These are phyloP conservation scores for Narcine bancroftii DNA, from an alignment of 2,113 vertebrate genomes.

Conservation along the genomic window DNA sequence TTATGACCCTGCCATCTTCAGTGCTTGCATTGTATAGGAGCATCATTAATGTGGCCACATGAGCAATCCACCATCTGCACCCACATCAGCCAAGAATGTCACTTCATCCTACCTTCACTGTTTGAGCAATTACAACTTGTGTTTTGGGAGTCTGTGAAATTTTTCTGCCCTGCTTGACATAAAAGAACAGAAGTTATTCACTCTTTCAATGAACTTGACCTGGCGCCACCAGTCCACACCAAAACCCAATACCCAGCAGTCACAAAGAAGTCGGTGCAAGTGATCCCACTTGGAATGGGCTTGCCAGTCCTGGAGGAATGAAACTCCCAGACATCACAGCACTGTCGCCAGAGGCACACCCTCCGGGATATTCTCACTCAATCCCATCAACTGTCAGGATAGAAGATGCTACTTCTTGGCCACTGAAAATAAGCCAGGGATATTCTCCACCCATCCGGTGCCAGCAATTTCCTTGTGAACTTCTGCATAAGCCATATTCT, in stretches of 20 bases:
- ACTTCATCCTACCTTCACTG: background rate
- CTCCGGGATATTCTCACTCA: too few relatives aligned
- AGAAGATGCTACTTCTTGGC: background rate
- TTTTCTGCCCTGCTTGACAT: background rate
- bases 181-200: background rate
- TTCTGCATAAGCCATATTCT: background rate
- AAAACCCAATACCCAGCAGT: background rate
- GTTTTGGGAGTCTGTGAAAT: background rate
- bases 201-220: background rate
- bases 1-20: background rate
- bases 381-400: background rate
- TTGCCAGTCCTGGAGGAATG: background rate
- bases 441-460: background rate
- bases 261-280: background rate
- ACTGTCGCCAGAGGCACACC: too few relatives aligned
- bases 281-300: background rate
- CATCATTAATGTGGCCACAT: background rate
- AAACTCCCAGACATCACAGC: too few relatives aligned
- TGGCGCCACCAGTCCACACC: background rate
- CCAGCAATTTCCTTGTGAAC: too few relatives aligned
- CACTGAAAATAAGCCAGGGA: background rate
- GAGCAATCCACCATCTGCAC: background rate
- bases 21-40: background rate
- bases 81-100: background rate
- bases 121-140: background rate